A percentile compares a stretch with the other conserved stretches of the same genome.
Conservation (phyloP, 2,113 vertebrate species). For the Origma solitaria region DNA sequence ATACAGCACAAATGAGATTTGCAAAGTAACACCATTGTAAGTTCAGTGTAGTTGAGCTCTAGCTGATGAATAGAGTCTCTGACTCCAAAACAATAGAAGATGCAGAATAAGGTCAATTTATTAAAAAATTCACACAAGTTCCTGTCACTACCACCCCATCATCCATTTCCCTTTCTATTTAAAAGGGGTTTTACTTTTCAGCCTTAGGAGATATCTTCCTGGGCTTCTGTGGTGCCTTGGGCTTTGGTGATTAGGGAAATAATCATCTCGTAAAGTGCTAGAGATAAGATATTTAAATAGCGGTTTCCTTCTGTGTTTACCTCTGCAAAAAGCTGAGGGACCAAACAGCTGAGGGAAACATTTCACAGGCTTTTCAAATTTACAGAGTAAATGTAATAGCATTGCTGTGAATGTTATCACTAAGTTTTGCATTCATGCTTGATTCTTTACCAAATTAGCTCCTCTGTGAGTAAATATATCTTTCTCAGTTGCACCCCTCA, state of each 20-base stretch:
- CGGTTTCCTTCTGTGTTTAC: slow-evolving; percentile 16
- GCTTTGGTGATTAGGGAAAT: slow-evolving; percentile 8
- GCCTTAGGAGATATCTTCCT: not conserved
- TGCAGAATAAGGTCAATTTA: not conserved
- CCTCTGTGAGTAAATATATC: not conserved
- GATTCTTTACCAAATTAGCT: slow-evolving; percentile 30
- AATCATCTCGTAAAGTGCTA: not conserved
- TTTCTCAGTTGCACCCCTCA: not conserved
- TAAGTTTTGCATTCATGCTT: not conserved
- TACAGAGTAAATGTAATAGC: not conserved
- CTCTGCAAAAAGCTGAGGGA: not conserved
- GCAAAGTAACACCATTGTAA: accelerated
- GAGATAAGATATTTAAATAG: slow-evolving; percentile 8
- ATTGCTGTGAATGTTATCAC: not conserved
- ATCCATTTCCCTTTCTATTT: not conserved
- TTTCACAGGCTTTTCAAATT: slow-evolving; percentile 20
- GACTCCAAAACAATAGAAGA: not conserved
- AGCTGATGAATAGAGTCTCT: not conserved
- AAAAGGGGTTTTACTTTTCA: not conserved
- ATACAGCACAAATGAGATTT: not conserved
- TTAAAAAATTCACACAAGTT: not conserved
- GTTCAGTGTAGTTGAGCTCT: not conserved
- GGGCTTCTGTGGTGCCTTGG: not conserved
- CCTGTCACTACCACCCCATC: not conserved
- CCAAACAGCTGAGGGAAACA: not conserved